Conservation (phyloP, 2,888 invertebrate genomes). For the Agrochola lota region DNA sequence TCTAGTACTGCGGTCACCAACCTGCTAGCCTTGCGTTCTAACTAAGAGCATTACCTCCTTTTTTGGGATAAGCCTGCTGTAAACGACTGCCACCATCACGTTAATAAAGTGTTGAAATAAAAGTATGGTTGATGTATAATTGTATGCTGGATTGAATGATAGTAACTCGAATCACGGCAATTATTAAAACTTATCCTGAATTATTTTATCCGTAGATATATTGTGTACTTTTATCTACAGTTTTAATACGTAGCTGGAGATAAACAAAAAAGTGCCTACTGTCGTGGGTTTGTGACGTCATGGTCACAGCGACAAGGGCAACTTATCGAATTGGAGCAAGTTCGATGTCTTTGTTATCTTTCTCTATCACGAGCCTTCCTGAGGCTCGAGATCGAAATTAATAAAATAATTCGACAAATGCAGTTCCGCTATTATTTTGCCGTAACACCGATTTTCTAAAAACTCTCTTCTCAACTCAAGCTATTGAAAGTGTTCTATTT, state of each 20-base stretch:
- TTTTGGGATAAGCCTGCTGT: conserved; percentile 29
- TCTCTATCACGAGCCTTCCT: conserved; percentile 25
- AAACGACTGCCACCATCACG: background rate
- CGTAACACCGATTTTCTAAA: background rate
- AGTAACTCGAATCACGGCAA: conserved; percentile 14
- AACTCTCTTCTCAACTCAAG: background rate
- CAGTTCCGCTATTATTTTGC: background rate
- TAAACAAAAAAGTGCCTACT: conserved; percentile 28
- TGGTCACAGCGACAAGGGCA: conserved; percentile 70
- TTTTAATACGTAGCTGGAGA: conserved; percentile 2
- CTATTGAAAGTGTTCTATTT: background rate
- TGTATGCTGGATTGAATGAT: background rate
- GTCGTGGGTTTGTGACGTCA: conserved; percentile 36
- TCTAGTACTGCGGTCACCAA: conserved; percentile 20
- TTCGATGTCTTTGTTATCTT: conserved; percentile 70
- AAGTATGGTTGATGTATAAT: background rate
- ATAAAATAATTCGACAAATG: conserved; percentile 3
- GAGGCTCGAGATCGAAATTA: conserved; percentile 26
- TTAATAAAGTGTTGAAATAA: background rate
- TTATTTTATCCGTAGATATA: background rate
- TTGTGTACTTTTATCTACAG: background rate
- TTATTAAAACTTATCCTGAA: background rate
- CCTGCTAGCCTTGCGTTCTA: conserved; percentile 34
- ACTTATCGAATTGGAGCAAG: conserved; percentile 82
- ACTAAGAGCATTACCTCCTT: conserved; percentile 26